These are phyloP conservation scores for Eupithecia subumbrata DNA, from an alignment of 2,888 invertebrate species.

Conservation along the genomic window DNA sequence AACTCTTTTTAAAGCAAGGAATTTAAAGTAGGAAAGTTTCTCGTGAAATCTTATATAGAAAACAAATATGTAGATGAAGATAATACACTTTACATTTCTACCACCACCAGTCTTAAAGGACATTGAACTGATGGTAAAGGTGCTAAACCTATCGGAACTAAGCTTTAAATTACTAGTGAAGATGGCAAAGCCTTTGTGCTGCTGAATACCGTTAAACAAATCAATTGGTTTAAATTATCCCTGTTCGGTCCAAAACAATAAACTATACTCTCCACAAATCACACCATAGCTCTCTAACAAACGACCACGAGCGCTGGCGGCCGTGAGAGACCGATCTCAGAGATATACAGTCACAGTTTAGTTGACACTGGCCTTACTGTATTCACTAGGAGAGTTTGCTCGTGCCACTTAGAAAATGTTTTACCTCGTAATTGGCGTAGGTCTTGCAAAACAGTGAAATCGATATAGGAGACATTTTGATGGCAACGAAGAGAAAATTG, in stretches of 20 bases:
- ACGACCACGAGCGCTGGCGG: conserved; percentile 62
- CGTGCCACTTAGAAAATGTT: conserved; percentile 14
- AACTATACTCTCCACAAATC: conserved; percentile 30
- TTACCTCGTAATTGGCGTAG: conserved; percentile 12
- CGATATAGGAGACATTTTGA: background rate
- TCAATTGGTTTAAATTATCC: conserved; percentile 13
- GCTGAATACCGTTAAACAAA: conserved; percentile 1
- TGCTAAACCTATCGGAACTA: background rate
- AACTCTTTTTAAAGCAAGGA: conserved; percentile 7
- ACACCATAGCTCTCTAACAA: conserved; percentile 42
- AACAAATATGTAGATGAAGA: background rate
- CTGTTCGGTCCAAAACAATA: conserved; percentile 24
- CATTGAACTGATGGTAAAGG: conserved; percentile 6
- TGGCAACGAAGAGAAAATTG: background rate
- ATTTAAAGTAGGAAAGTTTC: conserved; percentile 5
- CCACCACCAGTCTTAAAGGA: background rate
- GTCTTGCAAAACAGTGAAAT: conserved; percentile 15
- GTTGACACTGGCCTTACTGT: conserved; percentile 27
- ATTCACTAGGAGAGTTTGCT: conserved; percentile 34
- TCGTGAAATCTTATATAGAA: background rate
- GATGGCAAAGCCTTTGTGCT: background rate
- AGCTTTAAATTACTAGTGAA: background rate
- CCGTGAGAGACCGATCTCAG: conserved; percentile 69
- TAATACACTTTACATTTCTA: conserved; percentile 1
- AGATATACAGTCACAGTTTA: conserved; percentile 25